These are phyloP conservation scores for Melanotaenia boesemani DNA, from an alignment of 2,797 vertebrate species.

Conservation along the genomic window DNA sequence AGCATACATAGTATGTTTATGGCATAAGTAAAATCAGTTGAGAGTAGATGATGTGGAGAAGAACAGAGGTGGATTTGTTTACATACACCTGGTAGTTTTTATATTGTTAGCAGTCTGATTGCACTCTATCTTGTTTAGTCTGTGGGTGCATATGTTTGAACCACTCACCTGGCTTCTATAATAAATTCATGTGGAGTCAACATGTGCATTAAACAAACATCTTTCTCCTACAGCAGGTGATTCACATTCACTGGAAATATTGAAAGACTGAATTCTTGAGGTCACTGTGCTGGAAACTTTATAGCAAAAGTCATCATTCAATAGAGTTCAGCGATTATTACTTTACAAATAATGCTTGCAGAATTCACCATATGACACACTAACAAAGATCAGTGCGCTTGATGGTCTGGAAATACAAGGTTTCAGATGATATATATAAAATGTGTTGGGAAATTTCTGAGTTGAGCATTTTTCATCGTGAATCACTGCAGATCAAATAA, in stretches of 20 bases:
- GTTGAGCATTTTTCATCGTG: slow-evolving; percentile 44
- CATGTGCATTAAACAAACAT: slow-evolving; percentile 2
- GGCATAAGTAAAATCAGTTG: background rate
- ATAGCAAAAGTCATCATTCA: background rate
- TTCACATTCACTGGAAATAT: background rate
- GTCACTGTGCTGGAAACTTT: slow-evolving; percentile 6
- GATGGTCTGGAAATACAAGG: slow-evolving; percentile 8
- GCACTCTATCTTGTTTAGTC: slow-evolving; percentile 34
- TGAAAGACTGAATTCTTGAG: slow-evolving; percentile 8
- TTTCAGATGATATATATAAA: slow-evolving; percentile 2
- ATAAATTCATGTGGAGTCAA: slow-evolving; percentile 9
- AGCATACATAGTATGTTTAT: slow-evolving; percentile 38
- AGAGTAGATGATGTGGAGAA: slow-evolving; percentile 7
- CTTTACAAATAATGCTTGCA: background rate
- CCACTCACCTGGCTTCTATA: slow-evolving; percentile 11
- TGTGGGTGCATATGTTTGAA: slow-evolving; percentile 35
- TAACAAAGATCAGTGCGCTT: background rate
- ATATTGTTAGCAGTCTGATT: slow-evolving; percentile 35
- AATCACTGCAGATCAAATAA: slow-evolving; percentile 24
- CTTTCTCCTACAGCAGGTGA: background rate
- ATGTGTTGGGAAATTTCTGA: background rate
- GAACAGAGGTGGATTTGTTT: slow-evolving; percentile 18
- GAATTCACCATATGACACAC: background rate
- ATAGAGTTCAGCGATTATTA: background rate
- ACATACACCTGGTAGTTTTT: slow-evolving; percentile 45